These are phyloP conservation scores for Aporophyla lueneburgensis DNA, from an alignment of 2,888 invertebrate species.

Conservation along the genomic window DNA sequence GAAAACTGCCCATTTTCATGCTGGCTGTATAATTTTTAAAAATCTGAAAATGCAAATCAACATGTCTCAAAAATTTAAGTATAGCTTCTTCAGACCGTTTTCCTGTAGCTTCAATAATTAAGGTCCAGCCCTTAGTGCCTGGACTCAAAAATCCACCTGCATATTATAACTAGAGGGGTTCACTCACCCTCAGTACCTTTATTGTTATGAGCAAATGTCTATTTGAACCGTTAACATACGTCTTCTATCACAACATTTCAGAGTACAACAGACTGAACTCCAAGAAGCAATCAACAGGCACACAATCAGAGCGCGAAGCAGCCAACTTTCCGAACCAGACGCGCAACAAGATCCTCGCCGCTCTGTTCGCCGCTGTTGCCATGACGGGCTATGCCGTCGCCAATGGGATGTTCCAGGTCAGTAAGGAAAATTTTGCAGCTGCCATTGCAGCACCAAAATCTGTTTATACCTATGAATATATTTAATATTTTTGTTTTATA, in stretches of 20 bases:
- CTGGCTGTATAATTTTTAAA: too few species aligned
- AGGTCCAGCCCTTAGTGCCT: too few species aligned
- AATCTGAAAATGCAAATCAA: too few species aligned
- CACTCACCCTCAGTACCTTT: neutral
- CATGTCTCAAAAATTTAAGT: too few species aligned
- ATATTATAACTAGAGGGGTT: too few species aligned
- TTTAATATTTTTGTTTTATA: slow-evolving; percentile 7
- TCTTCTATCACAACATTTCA: slow-evolving; percentile 63
- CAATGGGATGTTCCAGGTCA: slow-evolving; percentile 92
- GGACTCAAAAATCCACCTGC: too few species aligned
- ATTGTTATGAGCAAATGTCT: neutral
- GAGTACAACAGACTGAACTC: slow-evolving; percentile 86
- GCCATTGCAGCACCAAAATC: neutral
- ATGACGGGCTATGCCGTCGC: slow-evolving; percentile 94
- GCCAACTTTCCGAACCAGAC: slow-evolving; percentile 92
- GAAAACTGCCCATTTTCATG: too few species aligned
- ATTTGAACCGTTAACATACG: neutral
- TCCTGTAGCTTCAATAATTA: too few species aligned
- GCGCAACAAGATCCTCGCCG: slow-evolving; percentile 93
- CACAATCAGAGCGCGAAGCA: slow-evolving; percentile 90
- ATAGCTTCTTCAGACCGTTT: too few species aligned
- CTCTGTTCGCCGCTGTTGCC: slow-evolving; percentile 92
- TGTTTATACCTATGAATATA: slow-evolving; percentile 30
- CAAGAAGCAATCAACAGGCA: slow-evolving; percentile 85
- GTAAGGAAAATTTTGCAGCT: slow-evolving; percentile 43